A percentile compares a stretch with the other conserved stretches of the same genome.
phyloP scores from a whole-genome alignment of 1,140 invertebrate species.

The Hypothenemus hampei region DNA sequence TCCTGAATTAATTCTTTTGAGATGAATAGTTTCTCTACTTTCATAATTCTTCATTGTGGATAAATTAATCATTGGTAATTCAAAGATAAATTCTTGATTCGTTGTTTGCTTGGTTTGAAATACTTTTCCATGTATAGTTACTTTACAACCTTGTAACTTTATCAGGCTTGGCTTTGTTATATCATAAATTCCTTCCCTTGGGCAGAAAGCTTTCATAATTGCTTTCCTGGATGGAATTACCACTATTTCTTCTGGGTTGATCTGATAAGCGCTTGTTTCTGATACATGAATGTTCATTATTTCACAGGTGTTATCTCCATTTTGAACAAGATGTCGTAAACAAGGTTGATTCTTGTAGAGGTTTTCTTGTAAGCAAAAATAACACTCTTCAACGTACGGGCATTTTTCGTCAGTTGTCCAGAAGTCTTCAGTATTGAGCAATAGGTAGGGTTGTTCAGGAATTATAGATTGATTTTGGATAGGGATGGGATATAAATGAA shows the following conservation, averaged over 20 bases:
- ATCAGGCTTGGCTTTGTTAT: background rate
- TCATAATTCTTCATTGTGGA: background rate
- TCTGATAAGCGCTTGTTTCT: background rate
- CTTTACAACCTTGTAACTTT: background rate
- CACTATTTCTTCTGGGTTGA: background rate
- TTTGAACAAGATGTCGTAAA: background rate
- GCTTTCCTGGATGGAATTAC: background rate
- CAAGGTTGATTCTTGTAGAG: background rate
- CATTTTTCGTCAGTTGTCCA: constrained; percentile 1
- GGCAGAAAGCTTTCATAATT: background rate
- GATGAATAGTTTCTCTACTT: too few relatives aligned
- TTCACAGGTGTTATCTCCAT: background rate
- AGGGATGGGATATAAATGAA: constrained; percentile 3
- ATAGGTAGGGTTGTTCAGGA: background rate
- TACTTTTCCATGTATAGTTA: background rate
- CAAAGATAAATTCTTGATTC: background rate
- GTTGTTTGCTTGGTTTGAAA: background rate
- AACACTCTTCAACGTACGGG: background rate
- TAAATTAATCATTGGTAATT: background rate
- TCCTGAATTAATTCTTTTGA: too few relatives aligned
- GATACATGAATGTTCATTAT: background rate
- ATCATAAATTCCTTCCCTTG: background rate
- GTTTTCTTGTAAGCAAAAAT: background rate
- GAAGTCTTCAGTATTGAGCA: constrained; percentile 1
- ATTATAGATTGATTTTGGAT: background rate